Base-by-base conservation (phyloP, 2,797 vertebrate species). In the Typhlichthys eigenmanni region DNA sequence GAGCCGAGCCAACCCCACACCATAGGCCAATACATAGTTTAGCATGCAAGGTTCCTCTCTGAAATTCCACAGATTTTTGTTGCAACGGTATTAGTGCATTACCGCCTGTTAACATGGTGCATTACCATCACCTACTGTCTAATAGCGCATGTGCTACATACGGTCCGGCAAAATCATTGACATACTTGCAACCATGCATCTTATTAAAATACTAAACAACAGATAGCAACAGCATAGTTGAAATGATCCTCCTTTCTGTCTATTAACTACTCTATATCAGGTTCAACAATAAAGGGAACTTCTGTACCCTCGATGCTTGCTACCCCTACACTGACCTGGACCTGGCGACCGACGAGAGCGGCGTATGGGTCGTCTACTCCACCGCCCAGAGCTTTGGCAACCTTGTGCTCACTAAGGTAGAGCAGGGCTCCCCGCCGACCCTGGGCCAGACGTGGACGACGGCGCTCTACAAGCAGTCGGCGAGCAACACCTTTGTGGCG, bases 401-500 rank as follows among this genome's bases (percentile, higher is more conserved):
- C 68, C 55, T 92, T 58, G 74, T 93, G 3, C 60, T 93, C 7
- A 86, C 87, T 17, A 73, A 84, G 64, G 43, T 94, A 13, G 72
- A 79, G 11, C 59, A 69, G 0, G 74, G 53, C 0, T 64, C 61
- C 1, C 45, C 68, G 0, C 75, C 64, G 0, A 60, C 4, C 0
- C 56, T 93, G 0, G 38, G 58, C 9, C 65, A 71, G 54, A 90
- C 88, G n/a, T 91, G 90, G 89, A 13, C 0, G 52, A 91, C 92
- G 12, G 85, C 91, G 0, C 55, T 92, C 46, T 87, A 88, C 75
- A 93, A 93, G 66, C 66, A 58, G 12, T 77, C 66, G 0, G 78
- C 66, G 13, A 91, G 85, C 59, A 93, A 93, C 71, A 88, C 90
- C 17, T 93, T 93, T 56, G 71, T 93, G 87, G 80, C 52, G 0